Conservation (phyloP, 2,888 invertebrate genomes). For the Seladonia tumulorum region DNA sequence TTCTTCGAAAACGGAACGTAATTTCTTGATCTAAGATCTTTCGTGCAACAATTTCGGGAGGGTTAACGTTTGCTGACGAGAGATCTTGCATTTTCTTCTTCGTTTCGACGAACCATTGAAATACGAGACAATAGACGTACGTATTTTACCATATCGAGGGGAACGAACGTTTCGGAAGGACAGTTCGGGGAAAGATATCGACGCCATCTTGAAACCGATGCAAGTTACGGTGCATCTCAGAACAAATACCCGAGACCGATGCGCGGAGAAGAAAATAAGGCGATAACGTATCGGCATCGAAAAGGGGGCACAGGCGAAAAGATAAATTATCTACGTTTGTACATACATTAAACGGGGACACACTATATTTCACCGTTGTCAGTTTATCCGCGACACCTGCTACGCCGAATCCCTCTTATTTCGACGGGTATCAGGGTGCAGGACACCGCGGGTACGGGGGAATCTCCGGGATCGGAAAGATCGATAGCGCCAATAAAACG, state of each 20-base stretch:
- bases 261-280: slow-evolving; percentile 26
- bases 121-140: background rate
- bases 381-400: slow-evolving; percentile 66
- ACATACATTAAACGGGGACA: slow-evolving; percentile 36
- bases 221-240: slow-evolving; percentile 19
- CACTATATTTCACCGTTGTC: slow-evolving; percentile 47
- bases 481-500: slow-evolving; percentile 66
- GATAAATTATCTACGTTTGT: slow-evolving; percentile 49
- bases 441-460: slow-evolving; percentile 44
- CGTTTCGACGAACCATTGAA: background rate
- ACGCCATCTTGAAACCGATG: background rate
- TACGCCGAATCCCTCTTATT: slow-evolving; percentile 65
- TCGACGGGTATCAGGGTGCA: slow-evolving; percentile 50
- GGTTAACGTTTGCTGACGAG: no score
- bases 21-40: background rate
- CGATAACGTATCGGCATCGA: slow-evolving; percentile 38
- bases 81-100: background rate
- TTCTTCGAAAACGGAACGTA: no score
- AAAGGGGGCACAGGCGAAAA: background rate
- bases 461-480: slow-evolving; percentile 56
- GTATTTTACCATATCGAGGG: background rate
- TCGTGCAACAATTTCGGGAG: background rate
- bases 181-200: background rate
- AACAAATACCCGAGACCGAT: background rate
- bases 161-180: background rate